Conservation (phyloP, 92 coral and sea anemone species). For the Diadumene lineata region DNA sequence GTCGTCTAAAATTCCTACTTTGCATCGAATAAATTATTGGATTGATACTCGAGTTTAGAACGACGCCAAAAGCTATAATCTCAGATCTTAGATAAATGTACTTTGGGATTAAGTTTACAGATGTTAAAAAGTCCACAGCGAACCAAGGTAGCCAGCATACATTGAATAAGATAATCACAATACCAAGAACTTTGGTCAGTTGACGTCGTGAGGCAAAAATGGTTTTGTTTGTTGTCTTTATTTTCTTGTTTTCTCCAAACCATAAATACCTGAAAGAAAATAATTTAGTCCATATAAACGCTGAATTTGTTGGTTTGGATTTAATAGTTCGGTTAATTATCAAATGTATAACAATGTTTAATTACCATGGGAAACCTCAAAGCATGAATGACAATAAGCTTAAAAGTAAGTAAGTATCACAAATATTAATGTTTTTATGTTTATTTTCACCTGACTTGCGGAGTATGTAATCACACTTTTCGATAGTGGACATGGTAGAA, state of each 20-base stretch:
- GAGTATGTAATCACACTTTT: too few species aligned
- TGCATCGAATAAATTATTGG: slow-evolving; percentile 70
- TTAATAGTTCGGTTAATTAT: too few species aligned
- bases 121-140: slow-evolving; percentile 36
- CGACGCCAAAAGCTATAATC: slow-evolving; percentile 54
- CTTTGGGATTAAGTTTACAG: slow-evolving; percentile 27
- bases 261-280: slow-evolving; percentile 43
- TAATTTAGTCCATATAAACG: too few species aligned
- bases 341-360: too few species aligned
- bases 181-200: slow-evolving; percentile 58
- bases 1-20: slow-evolving; percentile 65
- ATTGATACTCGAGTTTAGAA: slow-evolving; percentile 63
- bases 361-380: too few species aligned
- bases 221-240: slow-evolving; percentile 31
- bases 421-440: too few species aligned
- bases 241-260: slow-evolving; percentile 29
- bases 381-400: too few species aligned
- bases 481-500: too few species aligned
- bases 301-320: too few species aligned
- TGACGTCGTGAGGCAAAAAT: slow-evolving; percentile 54
- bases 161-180: slow-evolving; percentile 56
- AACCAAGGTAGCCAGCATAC: slow-evolving; percentile 83
- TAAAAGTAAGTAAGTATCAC: too few species aligned
- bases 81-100: slow-evolving; percentile 27
- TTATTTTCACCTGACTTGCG: too few species aligned